A percentile compares a stretch with the other conserved stretches of the same genome.
Conservation (phyloP, 2,888 invertebrate species). For the Pilophorus perplexus region DNA sequence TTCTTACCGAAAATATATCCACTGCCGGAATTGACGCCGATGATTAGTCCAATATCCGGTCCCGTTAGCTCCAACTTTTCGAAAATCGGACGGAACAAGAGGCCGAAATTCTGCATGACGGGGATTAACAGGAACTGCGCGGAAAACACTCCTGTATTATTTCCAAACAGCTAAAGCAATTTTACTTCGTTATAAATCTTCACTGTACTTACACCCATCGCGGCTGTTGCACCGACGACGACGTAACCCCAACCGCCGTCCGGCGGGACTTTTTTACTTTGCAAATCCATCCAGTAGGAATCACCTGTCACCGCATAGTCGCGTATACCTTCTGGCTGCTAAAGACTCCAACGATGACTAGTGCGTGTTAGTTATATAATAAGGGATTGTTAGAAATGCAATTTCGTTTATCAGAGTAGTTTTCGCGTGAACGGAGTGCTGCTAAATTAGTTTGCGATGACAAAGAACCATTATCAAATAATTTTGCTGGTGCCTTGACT, state of each 20-base stretch:
- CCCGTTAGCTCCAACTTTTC: slow-evolving; percentile 58
- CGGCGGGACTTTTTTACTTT: slow-evolving; percentile 54
- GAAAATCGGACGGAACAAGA: slow-evolving; percentile 65
- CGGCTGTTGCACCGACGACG: slow-evolving; percentile 67
- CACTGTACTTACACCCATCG: slow-evolving; percentile 69
- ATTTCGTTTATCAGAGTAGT: no score
- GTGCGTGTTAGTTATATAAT: no score
- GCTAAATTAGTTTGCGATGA: no score
- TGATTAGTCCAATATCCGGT: slow-evolving; percentile 62
- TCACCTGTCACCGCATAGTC: no score
- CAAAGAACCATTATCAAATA: no score
- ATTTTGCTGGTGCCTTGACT: no score
- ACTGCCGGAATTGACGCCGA: slow-evolving; percentile 65
- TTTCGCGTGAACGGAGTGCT: no score
- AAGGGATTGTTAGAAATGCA: no score
- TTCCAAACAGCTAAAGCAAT: background rate
- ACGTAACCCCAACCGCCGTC: slow-evolving; percentile 79
- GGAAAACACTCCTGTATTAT: background rate
- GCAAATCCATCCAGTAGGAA: background rate
- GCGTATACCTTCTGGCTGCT: no score
- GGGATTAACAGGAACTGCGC: slow-evolving; percentile 53
- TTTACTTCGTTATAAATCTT: background rate
- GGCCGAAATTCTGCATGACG: slow-evolving; percentile 64
- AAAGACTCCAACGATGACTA: no score
- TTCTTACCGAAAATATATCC: slow-evolving; percentile 56